These are phyloP conservation scores for Aphidius colemani DNA, from an alignment of 2,888 invertebrate species.

Conservation along the genomic window DNA sequence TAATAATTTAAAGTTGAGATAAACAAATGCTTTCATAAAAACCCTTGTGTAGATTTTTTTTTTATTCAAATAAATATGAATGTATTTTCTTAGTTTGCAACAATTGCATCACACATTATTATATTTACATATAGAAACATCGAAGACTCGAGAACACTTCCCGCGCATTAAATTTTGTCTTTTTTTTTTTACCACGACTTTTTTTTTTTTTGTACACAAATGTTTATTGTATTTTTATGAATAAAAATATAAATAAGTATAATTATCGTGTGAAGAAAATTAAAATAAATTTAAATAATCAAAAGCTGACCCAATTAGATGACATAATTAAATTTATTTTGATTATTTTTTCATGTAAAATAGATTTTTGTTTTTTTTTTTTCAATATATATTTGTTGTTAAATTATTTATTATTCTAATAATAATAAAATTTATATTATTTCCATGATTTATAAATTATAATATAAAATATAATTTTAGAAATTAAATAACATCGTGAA, in stretches of 20 bases:
- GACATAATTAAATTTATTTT: background rate
- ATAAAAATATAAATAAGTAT: background rate
- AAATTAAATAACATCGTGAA: too few relatives aligned
- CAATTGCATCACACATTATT: background rate
- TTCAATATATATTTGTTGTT: too few relatives aligned
- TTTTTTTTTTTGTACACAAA: conserved; percentile 2
- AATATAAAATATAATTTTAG: background rate
- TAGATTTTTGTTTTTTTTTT: too few relatives aligned
- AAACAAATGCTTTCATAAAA: too few relatives aligned
- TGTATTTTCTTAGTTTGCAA: background rate
- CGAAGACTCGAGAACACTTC: conserved; percentile 4
- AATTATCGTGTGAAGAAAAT: too few relatives aligned
- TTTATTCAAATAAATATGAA: background rate
- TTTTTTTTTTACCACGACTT: too few relatives aligned
- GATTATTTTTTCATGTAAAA: background rate
- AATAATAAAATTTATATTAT: background rate
- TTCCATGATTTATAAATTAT: background rate
- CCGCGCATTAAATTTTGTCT: background rate
- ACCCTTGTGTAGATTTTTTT: background rate
- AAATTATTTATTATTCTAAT: background rate
- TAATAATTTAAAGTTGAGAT: too few relatives aligned
- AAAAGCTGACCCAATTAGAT: too few relatives aligned
- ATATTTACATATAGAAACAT: conserved; percentile 7
- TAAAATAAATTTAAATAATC: too few relatives aligned
- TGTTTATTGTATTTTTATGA: conserved; percentile 1